Evolutionary conservation across 2,797 vertebrate species (phyloP), one percentile per base, ranked within the genome.

Genomic region (Oreochromis grahami): DNA sequence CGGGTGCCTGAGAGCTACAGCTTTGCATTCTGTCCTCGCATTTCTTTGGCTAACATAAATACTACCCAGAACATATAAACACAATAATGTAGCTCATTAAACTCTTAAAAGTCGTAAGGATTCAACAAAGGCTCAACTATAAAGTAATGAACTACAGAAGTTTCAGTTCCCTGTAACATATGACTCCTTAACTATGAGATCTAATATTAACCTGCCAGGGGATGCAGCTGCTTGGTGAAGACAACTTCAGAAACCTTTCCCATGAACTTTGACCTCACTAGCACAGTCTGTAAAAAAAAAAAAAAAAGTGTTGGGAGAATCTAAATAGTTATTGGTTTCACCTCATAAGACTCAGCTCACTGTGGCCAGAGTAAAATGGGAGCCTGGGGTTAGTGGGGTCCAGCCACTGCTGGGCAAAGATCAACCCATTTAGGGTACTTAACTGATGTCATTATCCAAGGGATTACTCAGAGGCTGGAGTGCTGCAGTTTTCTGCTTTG

Each of bases 251-350:
- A 58, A 83, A 87, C 76, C 52, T 53, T 85, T 90, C 88, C 82
- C 85, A 86, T 86, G 93, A 93, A 88, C 91, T 87, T 53, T 89
- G 91, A 92, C 88, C 87, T 19, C 15, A 7, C 36, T 78, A 21
- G 8, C 56, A 56, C 19, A 32, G 53, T 68, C 85, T 85, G 85
- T 60, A 12, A 60, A 12, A 26, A 89, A 85, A 86, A 87, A 12
- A 60, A 12, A 26, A 89, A 85, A 86, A 87, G 79, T 85, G 65
- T 51, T 48, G 32, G 45, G 55, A 80, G 51, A 83, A 58, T n/a
- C 84, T 79, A 79, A 85, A 88, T 36, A 5, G 12, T 78, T 77
- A 81, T 43, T 80, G 43, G 76, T 79, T 85, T 88, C 38, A 78
- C 50, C 45, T 56, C 15, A 45, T 52, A 58, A 81, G 52, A 51